A percentile compares a stretch with the other conserved stretches of the same genome.
phyloP scores from a whole-genome alignment of 2,797 vertebrate species.

The Lycodopsis pacificus region DNA sequence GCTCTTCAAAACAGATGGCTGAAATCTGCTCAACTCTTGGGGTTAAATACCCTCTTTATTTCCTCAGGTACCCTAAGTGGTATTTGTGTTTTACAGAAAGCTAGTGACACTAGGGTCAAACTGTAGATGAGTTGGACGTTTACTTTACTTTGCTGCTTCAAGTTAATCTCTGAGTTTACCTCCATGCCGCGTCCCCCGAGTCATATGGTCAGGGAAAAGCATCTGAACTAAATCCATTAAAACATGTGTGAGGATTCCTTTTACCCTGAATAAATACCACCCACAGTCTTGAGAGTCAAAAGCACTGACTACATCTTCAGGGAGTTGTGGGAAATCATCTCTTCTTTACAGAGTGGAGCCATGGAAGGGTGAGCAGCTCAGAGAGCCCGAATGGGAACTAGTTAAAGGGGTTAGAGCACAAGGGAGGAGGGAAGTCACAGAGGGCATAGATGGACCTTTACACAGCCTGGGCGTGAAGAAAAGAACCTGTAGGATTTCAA shows the following conservation, averaged over 20 bases:
- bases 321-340: conserved; percentile 66
- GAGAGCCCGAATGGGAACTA: conserved; percentile 55
- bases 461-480: conserved; percentile 78
- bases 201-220: conserved; percentile 74
- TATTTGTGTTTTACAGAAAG: conserved; percentile 73
- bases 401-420: conserved; percentile 58
- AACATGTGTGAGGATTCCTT: conserved; percentile 51
- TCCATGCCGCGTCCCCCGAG: conserved; percentile 40
- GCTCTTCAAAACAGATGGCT: conserved; percentile 83
- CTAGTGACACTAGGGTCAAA: conserved; percentile 64
- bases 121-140: conserved; percentile 59
- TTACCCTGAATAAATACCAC: conserved; percentile 62
- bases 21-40: conserved; percentile 77
- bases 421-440: conserved; percentile 57
- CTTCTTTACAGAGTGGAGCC: conserved; percentile 51
- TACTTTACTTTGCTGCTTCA: conserved; percentile 61
- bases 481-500: conserved; percentile 80
- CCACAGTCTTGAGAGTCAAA: conserved; percentile 57
- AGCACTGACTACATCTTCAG: conserved; percentile 54
- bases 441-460: conserved; percentile 81
- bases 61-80: conserved; percentile 77
- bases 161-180: conserved; percentile 71
- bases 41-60: conserved; percentile 82
- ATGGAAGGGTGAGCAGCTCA: conserved; percentile 69
- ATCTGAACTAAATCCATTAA: conserved; percentile 61